Base-by-base conservation (phyloP, 1,140 invertebrate genomes). In the Ostrea edulis region DNA sequence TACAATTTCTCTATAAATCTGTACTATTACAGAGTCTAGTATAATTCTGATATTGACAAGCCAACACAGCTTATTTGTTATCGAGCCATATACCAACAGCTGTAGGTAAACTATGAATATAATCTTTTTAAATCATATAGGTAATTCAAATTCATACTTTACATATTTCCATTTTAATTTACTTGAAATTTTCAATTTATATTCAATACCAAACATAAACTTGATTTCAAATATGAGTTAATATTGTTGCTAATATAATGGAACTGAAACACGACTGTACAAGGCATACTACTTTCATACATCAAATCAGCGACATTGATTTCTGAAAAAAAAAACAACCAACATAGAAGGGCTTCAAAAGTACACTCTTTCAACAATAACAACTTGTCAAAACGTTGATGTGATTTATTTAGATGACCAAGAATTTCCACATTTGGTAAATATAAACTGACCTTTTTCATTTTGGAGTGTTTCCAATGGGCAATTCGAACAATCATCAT, bases 401-500 rank as follows among this genome's bases (percentile, higher is more conserved):
- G 22, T 12, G 9, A 81, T 29, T 29, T 35, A 81, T 35, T 81
- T 3, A 81, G 25, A 8, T 29, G 20, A 29, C 14, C 71, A 81
- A 12, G 4, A 81, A 22, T 81, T 51, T 29, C 25, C 22, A 25
- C 25, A 51, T 17, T 81, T 35, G 9, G 44, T 22, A 81, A 35
- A 51, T n/a, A 77, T 77, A 20, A 52, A 89, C 89, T 62, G 53
- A 90, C 90, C 88, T 82, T 88, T 82, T 87, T 89, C 8, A 54
- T 71, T 58, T 89, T 90, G 68, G 86, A 83, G 44, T 90, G 83
- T 85, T 91, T 89, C 92, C 92, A 92, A 52, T 90, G 91, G 14
- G 89, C 84, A n/a, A 92, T 58, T 20, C 88, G 77, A 14, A 92
- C 92, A 86, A 92, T 85, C 89, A 92, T 87, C 91, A 92, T 90